These are phyloP conservation scores for Xyrauchen texanus DNA, from an alignment of 2,113 vertebrate genomes.

Conservation along the genomic window DNA sequence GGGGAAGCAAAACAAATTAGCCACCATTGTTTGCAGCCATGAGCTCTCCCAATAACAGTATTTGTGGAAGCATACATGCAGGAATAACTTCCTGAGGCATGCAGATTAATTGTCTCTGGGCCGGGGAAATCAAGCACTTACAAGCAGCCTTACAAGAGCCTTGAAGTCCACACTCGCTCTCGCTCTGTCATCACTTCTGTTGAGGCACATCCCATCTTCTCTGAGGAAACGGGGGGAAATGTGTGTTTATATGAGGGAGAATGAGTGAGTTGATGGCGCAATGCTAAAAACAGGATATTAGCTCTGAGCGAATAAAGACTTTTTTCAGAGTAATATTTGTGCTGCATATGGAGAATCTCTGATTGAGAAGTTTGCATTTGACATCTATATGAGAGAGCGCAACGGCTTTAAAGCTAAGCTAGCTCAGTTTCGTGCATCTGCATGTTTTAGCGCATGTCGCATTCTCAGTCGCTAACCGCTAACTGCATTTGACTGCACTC, in stretches of 20 bases:
- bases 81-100: conserved; percentile 83
- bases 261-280: conserved; percentile 32
- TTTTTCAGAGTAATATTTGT: too few relatives aligned
- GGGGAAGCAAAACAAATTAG: conserved; percentile 78
- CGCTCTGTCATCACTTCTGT: conserved; percentile 41
- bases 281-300: conserved; percentile 54
- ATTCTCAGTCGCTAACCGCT: too few relatives aligned
- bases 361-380: too few relatives aligned
- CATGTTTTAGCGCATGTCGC: too few relatives aligned
- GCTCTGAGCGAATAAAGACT: too few relatives aligned
- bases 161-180: conserved; percentile 41
- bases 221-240: neutral
- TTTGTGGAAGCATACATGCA: conserved; percentile 80
- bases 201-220: conserved; percentile 39
- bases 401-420: too few relatives aligned
- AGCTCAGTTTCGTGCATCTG: too few relatives aligned
- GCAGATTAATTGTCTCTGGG: conserved; percentile 63
- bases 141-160: conserved; percentile 44
- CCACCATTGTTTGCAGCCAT: conserved; percentile 70
- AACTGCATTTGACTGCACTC: too few relatives aligned
- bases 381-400: too few relatives aligned
- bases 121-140: conserved; percentile 42
- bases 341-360: too few relatives aligned
- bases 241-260: neutral
- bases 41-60: conserved; percentile 75